phyloP scores from a whole-genome alignment of 35 echinoderm and acorn worm genomes.

The Ophioderma brevispina region DNA sequence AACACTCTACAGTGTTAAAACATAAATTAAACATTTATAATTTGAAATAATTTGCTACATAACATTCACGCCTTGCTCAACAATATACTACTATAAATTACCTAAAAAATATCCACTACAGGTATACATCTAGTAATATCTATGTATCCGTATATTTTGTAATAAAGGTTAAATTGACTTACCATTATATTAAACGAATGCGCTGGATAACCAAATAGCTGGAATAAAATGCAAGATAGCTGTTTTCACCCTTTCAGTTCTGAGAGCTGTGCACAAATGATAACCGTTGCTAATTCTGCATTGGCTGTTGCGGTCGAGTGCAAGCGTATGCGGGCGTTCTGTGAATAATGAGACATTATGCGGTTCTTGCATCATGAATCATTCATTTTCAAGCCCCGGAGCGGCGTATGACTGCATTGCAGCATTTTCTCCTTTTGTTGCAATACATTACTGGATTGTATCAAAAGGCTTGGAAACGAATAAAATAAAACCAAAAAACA shows the following conservation, averaged over 20 bases:
- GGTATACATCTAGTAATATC: too few relatives aligned
- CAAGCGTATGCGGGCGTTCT: neutral
- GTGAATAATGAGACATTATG: neutral
- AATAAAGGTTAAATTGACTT: neutral
- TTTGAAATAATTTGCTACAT: neutral
- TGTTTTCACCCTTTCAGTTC: neutral
- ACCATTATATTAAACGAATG: neutral
- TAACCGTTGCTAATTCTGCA: neutral
- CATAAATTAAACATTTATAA: neutral
- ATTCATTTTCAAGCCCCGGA: neutral
- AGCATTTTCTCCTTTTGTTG: neutral
- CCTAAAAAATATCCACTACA: neutral
- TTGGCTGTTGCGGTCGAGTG: neutral
- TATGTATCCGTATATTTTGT: too few relatives aligned
- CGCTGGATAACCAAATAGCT: neutral
- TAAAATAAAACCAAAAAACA: too few relatives aligned
- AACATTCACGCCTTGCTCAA: neutral
- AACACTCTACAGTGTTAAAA: neutral
- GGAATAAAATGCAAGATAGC: neutral
- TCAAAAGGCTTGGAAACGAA: too few relatives aligned
- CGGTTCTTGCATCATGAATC: neutral
- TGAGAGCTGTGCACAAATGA: neutral
- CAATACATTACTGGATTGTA: too few relatives aligned
- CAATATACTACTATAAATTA: neutral
- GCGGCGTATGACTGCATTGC: neutral